Base-by-base conservation (phyloP, 2,888 invertebrate genomes). In the Ophion ellenae region DNA sequence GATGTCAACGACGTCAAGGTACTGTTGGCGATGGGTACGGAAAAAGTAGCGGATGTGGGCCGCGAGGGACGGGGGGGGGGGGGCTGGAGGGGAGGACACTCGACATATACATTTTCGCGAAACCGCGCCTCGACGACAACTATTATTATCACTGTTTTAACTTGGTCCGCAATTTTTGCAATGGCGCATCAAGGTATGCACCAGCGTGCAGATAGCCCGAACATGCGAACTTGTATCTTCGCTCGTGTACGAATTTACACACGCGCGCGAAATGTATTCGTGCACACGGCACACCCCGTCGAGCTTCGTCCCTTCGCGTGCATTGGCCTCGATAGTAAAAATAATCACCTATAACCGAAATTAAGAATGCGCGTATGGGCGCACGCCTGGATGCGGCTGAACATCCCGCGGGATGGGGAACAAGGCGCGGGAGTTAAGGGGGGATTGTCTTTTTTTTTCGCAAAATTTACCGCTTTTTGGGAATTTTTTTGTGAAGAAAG, bases 251-350 rank as follows among this genome's bases (percentile, higher is more conserved):
- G 70, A 53, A 67, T 81, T 5, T 74, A 57, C 61, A 45, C 14
- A 71, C 47, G 7, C 24, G 36, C 63, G 59, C 67, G 47, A 40
- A 61, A 7, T 9, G 40, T 45, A 74, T 82, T 84, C 17, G 17
- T 86, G 83, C 86, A 86, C 86, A 57, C 86, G 86, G 85, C 85
- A 76, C 53, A 53, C 53, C 5, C 76, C 61, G 20, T 32, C 57
- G 47, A 45, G 61, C 67, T 69, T 59, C 36, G 74, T 70, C 71
- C 53, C 47, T 80, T 70, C 71, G 69, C 84, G 82, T 81, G 78
- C 87, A 86, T 76, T 84, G 89, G 87, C 89, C 89, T 87, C 89
- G 87, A 89, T 89, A 81, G 75, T 86, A 87, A 89, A 89, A 89
- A 89, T 89, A 89, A 88, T 89, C 85, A 78, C 66, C 81, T 63